Evolutionary conservation across 1,140 invertebrate genomes (phyloP).

Genomic region (Drosophila pectinifera): DNA sequence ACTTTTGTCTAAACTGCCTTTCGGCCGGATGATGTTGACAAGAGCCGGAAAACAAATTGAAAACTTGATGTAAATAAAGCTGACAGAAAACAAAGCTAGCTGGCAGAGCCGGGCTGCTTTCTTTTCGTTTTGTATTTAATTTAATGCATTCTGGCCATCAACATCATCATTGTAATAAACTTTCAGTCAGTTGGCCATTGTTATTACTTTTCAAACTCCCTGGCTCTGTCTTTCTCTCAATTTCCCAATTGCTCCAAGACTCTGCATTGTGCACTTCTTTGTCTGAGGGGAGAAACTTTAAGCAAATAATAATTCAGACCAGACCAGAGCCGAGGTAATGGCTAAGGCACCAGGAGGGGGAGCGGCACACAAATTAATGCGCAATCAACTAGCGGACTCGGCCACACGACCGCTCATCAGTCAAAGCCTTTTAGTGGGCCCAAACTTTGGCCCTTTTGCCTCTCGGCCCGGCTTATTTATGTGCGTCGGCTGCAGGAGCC

Average conservation of each 20-base stretch:
- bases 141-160: slow-evolving; percentile 71
- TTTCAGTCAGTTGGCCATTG: slow-evolving; percentile 58
- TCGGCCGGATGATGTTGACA: slow-evolving; percentile 64
- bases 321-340: slow-evolving; percentile 10
- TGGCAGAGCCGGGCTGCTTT: slow-evolving; percentile 56
- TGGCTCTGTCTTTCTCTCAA: neutral
- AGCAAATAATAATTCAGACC: slow-evolving; percentile 31
- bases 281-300: slow-evolving; percentile 27
- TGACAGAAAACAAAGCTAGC: slow-evolving; percentile 40
- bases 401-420: slow-evolving; percentile 52
- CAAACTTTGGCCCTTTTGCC: slow-evolving; percentile 22
- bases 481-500: slow-evolving; percentile 69
- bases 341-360: slow-evolving; percentile 9
- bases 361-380: slow-evolving; percentile 37
- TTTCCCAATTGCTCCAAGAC: slow-evolving; percentile 1
- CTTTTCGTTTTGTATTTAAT: slow-evolving; percentile 69
- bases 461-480: slow-evolving; percentile 66
- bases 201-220: slow-evolving; percentile 66
- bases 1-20: slow-evolving; percentile 33
- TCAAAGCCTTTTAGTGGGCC: slow-evolving; percentile 51
- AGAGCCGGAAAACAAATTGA: slow-evolving; percentile 70
- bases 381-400: slow-evolving; percentile 31
- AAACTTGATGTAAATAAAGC: slow-evolving; percentile 71
- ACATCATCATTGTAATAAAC: slow-evolving; percentile 51
- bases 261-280: slow-evolving; percentile 17